Evolutionary conservation across 2,797 vertebrate species (phyloP).

Genomic region (Chaetodon trifasciatus): DNA sequence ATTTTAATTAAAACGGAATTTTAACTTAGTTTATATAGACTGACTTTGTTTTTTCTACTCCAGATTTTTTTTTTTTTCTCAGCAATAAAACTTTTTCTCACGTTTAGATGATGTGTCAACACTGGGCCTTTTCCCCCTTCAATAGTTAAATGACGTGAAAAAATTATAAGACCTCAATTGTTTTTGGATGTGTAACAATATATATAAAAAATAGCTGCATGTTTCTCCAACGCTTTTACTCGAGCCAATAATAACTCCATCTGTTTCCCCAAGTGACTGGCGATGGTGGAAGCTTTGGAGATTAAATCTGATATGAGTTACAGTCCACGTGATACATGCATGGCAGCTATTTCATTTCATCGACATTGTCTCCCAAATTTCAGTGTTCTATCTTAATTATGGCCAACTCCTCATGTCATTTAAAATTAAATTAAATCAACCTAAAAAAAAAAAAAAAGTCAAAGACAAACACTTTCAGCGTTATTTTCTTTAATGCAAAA

Average conservation of each 20-base stretch:
- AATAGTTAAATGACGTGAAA: constrained; percentile 7
- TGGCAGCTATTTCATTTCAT: constrained; percentile 14
- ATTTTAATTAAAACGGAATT: constrained; percentile 56
- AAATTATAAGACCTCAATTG: constrained; percentile 7
- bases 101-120: constrained; percentile 22
- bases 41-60: constrained; percentile 21
- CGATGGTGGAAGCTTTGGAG: constrained; percentile 40
- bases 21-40: constrained; percentile 31
- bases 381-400: neutral
- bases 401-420: neutral
- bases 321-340: constrained; percentile 17
- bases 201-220: constrained; percentile 24
- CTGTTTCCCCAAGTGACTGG: constrained; percentile 60
- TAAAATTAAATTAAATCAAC: neutral
- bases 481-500: constrained; percentile 97
- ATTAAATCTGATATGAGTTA: constrained; percentile 45
- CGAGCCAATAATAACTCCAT: constrained; percentile 62
- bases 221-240: constrained; percentile 38
- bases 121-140: neutral
- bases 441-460: neutral
- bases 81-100: constrained; percentile 4
- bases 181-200: constrained; percentile 21
- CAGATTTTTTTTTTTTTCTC: neutral
- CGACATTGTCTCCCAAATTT: neutral
- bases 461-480: constrained; percentile 63